phyloP scores from a whole-genome alignment of 1,140 invertebrate genomes.

The Zaprionus ornatus region DNA sequence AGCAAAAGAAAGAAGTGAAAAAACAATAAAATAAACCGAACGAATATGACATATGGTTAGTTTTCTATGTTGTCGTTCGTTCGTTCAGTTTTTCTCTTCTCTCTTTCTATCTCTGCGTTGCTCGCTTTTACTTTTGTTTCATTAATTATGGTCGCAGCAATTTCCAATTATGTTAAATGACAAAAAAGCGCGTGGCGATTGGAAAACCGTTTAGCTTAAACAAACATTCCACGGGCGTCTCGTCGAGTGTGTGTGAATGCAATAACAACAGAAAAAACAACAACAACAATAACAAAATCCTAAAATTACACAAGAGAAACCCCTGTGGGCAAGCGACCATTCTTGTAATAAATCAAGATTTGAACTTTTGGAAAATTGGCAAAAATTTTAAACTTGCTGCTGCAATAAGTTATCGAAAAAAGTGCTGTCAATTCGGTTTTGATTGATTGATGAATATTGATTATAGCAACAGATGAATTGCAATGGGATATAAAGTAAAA shows the following conservation, averaged over 20 bases:
- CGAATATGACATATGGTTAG: conserved; percentile 18
- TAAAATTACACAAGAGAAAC: conserved; percentile 1
- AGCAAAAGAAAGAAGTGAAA: conserved; percentile 8
- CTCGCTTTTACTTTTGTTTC: conserved; percentile 70
- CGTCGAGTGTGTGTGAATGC: not conserved
- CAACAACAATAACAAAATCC: not conserved
- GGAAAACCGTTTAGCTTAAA: conserved; percentile 53
- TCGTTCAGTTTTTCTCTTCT: not conserved
- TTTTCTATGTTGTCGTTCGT: too few relatives aligned
- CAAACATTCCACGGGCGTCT: conserved; percentile 3
- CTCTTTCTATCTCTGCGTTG: not conserved
- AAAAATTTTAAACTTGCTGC: not conserved
- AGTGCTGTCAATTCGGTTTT: not conserved
- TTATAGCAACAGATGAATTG: not conserved
- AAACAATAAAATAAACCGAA: not conserved
- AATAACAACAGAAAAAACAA: not conserved
- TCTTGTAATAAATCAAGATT: not conserved
- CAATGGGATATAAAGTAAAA: too few relatives aligned
- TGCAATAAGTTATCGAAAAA: not conserved
- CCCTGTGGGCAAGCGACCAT: not conserved
- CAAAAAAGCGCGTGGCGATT: conserved; percentile 21
- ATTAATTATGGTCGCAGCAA: conserved; percentile 58
- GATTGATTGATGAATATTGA: not conserved
- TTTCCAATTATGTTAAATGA: conserved; percentile 60
- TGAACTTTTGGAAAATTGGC: conserved; percentile 1